Percentiles rank a stretch among this genome's conserved stretches.
These are phyloP conservation scores for Notospermus geniculatus DNA, from an alignment of 1,140 invertebrate species.

Conservation along the genomic window DNA sequence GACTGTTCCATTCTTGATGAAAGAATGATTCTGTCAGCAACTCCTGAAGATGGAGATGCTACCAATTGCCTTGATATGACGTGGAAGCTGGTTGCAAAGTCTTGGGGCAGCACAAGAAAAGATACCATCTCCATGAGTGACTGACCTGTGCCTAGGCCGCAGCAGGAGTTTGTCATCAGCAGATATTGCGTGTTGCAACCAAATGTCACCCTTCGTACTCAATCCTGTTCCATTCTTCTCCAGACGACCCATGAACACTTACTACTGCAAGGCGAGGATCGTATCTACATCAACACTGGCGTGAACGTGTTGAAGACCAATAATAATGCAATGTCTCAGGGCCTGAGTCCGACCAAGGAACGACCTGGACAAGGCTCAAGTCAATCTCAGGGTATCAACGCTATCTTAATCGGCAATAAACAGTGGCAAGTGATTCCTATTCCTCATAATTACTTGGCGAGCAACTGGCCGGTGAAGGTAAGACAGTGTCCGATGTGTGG, in stretches of 20 bases:
- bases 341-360: slow-evolving; percentile 23
- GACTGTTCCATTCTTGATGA: too few relatives aligned
- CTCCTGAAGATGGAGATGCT: too few relatives aligned
- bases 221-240: slow-evolving; percentile 23
- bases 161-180: too few relatives aligned
- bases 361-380: slow-evolving; percentile 32
- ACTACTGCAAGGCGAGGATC: slow-evolving; percentile 92
- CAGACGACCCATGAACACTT: slow-evolving; percentile 89
- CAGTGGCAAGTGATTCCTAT: slow-evolving; percentile 91
- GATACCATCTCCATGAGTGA: too few relatives aligned
- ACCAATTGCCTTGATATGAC: too few relatives aligned
- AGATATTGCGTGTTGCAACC: too few relatives aligned
- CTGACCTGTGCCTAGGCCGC: too few relatives aligned
- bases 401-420: slow-evolving; percentile 65
- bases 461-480: slow-evolving; percentile 96
- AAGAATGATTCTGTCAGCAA: too few relatives aligned
- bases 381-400: slow-evolving; percentile 30
- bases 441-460: slow-evolving; percentile 88
- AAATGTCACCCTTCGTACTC: too few relatives aligned
- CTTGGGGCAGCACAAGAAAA: too few relatives aligned
- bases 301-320: slow-evolving; percentile 29
- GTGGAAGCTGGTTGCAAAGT: too few relatives aligned
- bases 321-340: background rate
- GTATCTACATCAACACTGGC: slow-evolving; percentile 87
- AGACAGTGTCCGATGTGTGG: too few relatives aligned